Evolutionary conservation across 2,888 invertebrate genomes (phyloP), one percentile per base, ranked within the genome.

Genomic region (Drosophila ezoana): DNA sequence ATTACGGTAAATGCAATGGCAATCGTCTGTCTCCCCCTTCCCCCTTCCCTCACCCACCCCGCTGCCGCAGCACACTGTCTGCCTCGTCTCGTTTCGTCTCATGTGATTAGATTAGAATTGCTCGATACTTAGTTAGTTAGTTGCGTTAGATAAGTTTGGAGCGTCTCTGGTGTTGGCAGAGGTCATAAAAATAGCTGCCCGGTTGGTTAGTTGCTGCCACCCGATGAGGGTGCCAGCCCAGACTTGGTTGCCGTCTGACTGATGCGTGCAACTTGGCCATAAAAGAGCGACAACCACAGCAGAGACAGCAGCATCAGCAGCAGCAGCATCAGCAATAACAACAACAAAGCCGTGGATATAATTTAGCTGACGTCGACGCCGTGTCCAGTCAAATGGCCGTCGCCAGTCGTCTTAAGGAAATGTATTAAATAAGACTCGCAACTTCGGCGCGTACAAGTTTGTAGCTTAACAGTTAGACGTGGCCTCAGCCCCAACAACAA

Each of bases 201-300:
- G 5, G 32, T 18, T 14, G 32, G 38, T 28, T 51, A 43, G 49
- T 56, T 45, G 68, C 52, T 20, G 63, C 56, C 47, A 38, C 47
- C 52, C 11, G 58, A 52, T 51, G 81, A 68, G 70, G 62, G 73
- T 66, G 70, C 57, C 58, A 28, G 33, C 16, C 53, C 37, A 38
- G 47, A 44, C 43, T 52, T 66, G 54, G 32, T 14, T 47, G 76
- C 63, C 61, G 78, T 73, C 87, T 83, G 83, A 87, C 72, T 79
- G 79, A 83, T 83, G 87, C 83, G 83, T 83, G 83, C 87, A 81
- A 72, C 79, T 87, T 85, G 85, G 87, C 82, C 85, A 87, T 87
- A 83, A 87, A 83, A 84, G 81, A 67, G 78, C 74, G 57, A 70
- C 79, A 75, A 74, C 44, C 44, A 69, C 83, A 58, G 20, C 67